These are phyloP conservation scores for Parazoanthus swiftii DNA, from an alignment of 92 coral and sea anemone genomes.

Conservation along the genomic window DNA sequence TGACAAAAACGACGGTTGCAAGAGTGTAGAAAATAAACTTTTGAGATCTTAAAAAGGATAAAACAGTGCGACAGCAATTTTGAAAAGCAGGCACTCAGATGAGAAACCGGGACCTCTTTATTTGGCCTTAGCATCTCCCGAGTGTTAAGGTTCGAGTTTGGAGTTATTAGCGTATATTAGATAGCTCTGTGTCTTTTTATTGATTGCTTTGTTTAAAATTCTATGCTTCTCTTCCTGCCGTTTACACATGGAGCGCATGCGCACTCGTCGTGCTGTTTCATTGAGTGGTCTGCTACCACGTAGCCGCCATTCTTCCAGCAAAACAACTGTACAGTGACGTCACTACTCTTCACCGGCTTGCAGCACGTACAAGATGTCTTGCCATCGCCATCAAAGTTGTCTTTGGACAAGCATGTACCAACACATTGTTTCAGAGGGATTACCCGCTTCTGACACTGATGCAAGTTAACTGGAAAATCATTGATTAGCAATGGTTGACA, in stretches of 20 bases:
- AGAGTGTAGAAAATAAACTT: too few species aligned
- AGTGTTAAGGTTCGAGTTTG: not conserved
- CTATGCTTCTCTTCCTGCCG: constrained; percentile 11
- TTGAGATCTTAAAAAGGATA: too few species aligned
- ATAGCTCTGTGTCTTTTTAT: not conserved
- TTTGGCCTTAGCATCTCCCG: too few species aligned
- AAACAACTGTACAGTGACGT: constrained; percentile 13
- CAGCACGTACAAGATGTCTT: constrained; percentile 34
- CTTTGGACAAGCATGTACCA: constrained; percentile 28
- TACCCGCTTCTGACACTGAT: not conserved
- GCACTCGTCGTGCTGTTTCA: constrained; percentile 43
- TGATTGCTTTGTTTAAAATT: not conserved
- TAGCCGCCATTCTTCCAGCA: not conserved
- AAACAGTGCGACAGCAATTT: too few species aligned
- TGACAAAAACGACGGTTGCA: too few species aligned
- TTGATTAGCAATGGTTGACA: not conserved
- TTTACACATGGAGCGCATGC: constrained; percentile 43
- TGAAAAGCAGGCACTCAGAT: not conserved
- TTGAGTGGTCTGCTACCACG: constrained; percentile 18
- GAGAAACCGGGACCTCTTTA: too few species aligned
- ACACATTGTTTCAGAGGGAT: constrained; percentile 29
- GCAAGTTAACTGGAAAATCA: not conserved
- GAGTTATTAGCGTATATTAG: too few species aligned
- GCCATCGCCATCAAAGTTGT: constrained; percentile 38
- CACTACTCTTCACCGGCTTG: constrained; percentile 26